Conservation (phyloP, 2,888 invertebrate genomes). For the Zelleria hepariella region DNA sequence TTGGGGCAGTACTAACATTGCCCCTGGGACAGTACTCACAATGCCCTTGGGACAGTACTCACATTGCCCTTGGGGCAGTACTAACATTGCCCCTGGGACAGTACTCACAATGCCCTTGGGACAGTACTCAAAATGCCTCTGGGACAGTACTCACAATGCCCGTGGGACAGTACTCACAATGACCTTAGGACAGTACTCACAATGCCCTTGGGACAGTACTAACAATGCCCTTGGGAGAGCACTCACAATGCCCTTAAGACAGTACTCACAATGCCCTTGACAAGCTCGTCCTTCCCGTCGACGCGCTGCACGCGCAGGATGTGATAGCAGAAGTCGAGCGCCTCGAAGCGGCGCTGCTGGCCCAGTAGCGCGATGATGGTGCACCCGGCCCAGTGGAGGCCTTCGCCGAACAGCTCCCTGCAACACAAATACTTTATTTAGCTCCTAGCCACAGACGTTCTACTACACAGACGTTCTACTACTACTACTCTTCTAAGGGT, state of each 20-base stretch:
- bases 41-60: no score
- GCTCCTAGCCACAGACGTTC: background rate
- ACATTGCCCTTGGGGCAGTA: no score
- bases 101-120: no score
- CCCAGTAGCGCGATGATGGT: constrained; percentile 95
- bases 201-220: no score
- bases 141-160: no score
- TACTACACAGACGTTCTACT: background rate
- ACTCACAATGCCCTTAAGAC: constrained; percentile 80
- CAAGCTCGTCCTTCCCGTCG: constrained; percentile 95
- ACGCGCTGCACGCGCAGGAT: constrained; percentile 95
- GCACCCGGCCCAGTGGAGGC: constrained; percentile 98
- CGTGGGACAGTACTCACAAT: no score
- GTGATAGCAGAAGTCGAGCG: constrained; percentile 98
- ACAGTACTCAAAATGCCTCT: no score
- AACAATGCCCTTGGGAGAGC: background rate
- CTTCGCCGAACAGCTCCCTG: constrained; percentile 97
- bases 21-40: no score
- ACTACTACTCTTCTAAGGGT: background rate
- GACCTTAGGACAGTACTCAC: no score
- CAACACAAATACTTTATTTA: constrained; percentile 16
- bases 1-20: no score
- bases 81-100: no score
- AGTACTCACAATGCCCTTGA: constrained; percentile 89
- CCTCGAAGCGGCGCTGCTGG: constrained; percentile 96